Base-by-base conservation (phyloP, 2,888 invertebrate species). In the Keiferia lycopersicella region DNA sequence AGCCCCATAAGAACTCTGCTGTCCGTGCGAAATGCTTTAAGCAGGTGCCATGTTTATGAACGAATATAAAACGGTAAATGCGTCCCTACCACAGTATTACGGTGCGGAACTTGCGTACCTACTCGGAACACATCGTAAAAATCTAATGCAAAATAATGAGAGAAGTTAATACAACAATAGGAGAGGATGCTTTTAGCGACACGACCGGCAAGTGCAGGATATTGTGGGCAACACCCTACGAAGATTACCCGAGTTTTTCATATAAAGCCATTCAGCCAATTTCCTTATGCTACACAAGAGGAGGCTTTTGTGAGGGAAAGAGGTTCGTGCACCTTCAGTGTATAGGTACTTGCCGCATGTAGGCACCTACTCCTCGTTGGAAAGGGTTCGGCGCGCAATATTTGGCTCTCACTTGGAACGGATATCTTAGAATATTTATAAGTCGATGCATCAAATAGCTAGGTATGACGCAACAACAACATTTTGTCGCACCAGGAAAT, bases 231-330 rank as follows among this genome's bases (percentile, higher is more conserved):
- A 82, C 80, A 82, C 83, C 84, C 81, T 74, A 76, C 81, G 81
- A 82, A 89, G 84, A 90, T 90, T 89, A 88, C 88, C 84, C 73
- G 86, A 88, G 84, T 88, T 90, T 91, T 91, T 90, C 86, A 88
- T 89, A 89, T 86, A 87, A 88, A 87, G 86, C 89, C 84, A 90
- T 90, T 88, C 86, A 88, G 84, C 88, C 91, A 90, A 91, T 91
- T 90, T 88, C 88, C 88, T 88, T 88, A 91, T 87, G 87, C 88
- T 84, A 87, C 85, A 87, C 82, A 84, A 83, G 80, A 86, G 87
- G 83, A 86, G 82, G 86, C 87, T 88, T 88, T 88, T 89, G 86
- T 88, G 82, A 84, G 82, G 83, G 80, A 86, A 88, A 87, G 87
- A 85, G 87, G 87, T 87, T 85, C 81, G 82, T 83, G 81, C 84